Evolutionary conservation across 2,113 vertebrate species (phyloP), one percentile per base, ranked within the genome.

Genomic region (Lasiurus borealis): DNA sequence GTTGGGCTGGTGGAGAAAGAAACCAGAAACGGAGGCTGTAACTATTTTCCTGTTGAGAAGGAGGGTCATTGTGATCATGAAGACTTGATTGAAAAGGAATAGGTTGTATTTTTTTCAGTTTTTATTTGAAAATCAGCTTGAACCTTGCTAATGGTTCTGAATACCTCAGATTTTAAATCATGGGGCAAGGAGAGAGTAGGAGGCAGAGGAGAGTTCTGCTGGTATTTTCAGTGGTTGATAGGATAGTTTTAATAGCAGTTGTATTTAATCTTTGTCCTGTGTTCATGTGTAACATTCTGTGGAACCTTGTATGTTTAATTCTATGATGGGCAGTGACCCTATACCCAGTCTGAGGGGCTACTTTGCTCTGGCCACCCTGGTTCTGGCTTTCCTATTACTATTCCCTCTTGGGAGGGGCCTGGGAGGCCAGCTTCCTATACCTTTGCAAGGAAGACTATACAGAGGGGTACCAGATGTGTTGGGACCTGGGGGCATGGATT

Each of bases 141-240:
- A 92, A n/a, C 6, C 68, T 21, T 90, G 68, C 19, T 85, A 88
- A 85, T 95, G 40, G 27, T 31, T 71, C 62, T 71, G 13, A 95
- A 57, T n/a, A 85, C 29, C 23, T 23, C 54, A 83, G 40, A 78
- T 86, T 93, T 96, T 93, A 91, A 91, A 78, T 86, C 29, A 78
- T 91, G 44, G 4, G 9, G 7, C 11, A 73, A 82, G 23, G 5
- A 31, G 11, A 57, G 29, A 15, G 5, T 2, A 29, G 78, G 36
- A 75, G 34, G 18, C 8, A 44, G 40, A 92, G 25, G 6, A 21
- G 31, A 88, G 8, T 62, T 31, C 64, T 86, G 29, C 12, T 95
- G 48, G 13, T 69, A 52, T 62, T 89, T 93, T 83, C 12, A 71
- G 11, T 93, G 34, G 27, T 94, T 29, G 11, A 2, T n/a, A 71